phyloP scores from a whole-genome alignment of 2,113 vertebrate species.

The Corapipo altera region DNA sequence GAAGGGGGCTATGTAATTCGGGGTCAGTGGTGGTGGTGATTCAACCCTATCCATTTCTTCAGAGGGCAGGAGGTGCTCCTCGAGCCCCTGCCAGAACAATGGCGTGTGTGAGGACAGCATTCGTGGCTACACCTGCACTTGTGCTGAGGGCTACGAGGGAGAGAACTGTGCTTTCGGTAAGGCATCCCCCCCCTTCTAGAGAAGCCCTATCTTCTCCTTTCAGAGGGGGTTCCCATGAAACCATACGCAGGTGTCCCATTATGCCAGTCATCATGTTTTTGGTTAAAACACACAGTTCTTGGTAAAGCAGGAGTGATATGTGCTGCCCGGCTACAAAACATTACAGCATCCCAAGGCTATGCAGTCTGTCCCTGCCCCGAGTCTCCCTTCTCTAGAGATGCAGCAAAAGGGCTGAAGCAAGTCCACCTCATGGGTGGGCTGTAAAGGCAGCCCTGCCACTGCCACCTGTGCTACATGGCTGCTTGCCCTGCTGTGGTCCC shows the following conservation, averaged over 20 bases:
- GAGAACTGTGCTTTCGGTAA: slow-evolving; percentile 77
- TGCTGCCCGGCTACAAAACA: not conserved
- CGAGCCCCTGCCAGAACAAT: slow-evolving; percentile 83
- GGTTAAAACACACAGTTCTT: not conserved
- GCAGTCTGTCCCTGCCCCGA: not conserved
- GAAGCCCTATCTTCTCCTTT: not conserved
- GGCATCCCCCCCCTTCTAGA: not conserved
- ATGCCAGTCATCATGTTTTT: fast-evolving
- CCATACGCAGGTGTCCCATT: fast-evolving
- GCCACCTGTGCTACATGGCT: fast-evolving
- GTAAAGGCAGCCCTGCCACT: not conserved
- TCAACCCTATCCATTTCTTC: not conserved
- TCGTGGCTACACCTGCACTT: slow-evolving; percentile 81
- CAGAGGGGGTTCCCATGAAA: fast-evolving
- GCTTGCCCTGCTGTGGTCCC: not conserved
- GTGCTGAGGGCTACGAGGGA: slow-evolving; percentile 74
- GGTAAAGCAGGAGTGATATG: not conserved
- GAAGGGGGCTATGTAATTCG: not conserved
- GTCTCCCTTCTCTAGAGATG: not conserved
- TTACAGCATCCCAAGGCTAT: fast-evolving
- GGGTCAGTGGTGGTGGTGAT: not conserved
- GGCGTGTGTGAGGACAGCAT: slow-evolving; percentile 77
- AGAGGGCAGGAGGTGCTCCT: slow-evolving; percentile 79
- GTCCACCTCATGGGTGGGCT: fast-evolving
- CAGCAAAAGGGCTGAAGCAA: not conserved